Percentiles rank a stretch among this genome's conserved stretches.
These are phyloP conservation scores for Apistogramma diplotaenia DNA, from an alignment of 2,113 vertebrate species.

Conservation along the genomic window DNA sequence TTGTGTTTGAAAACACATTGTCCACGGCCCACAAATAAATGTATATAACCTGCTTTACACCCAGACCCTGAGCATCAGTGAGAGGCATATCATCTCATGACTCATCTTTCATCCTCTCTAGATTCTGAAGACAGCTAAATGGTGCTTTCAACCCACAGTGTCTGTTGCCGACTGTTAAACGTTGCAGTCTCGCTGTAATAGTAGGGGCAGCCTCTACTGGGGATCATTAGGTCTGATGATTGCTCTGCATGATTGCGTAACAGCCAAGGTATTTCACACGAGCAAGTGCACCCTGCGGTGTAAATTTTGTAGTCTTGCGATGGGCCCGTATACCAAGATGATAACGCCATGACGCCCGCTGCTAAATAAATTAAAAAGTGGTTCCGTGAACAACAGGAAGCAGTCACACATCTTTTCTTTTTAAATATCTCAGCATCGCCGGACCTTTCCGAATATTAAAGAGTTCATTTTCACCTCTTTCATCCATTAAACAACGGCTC, in stretches of 20 bases:
- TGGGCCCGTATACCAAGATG: slow-evolving; percentile 16
- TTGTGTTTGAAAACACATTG: not conserved
- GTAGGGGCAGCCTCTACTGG: slow-evolving; percentile 51
- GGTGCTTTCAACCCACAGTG: slow-evolving; percentile 48
- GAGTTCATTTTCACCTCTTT: slow-evolving; percentile 4
- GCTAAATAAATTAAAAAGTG: slow-evolving; percentile 61
- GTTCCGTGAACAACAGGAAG: slow-evolving; percentile 36
- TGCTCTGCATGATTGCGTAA: slow-evolving; percentile 62
- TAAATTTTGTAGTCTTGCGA: slow-evolving; percentile 18
- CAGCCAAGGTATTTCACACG: slow-evolving; percentile 53
- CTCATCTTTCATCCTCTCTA: slow-evolving; percentile 51
- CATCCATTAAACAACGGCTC: slow-evolving; percentile 12
- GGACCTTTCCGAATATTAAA: not conserved
- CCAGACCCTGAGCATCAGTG: slow-evolving; percentile 2
- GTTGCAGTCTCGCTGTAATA: slow-evolving; percentile 53
- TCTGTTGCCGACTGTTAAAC: slow-evolving; percentile 56
- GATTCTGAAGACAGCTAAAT: slow-evolving; percentile 42
- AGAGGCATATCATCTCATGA: slow-evolving; percentile 37
- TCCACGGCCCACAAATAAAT: slow-evolving; percentile 7
- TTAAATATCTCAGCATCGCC: slow-evolving; percentile 3
- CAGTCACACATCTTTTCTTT: slow-evolving; percentile 38
- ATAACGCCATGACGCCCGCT: slow-evolving; percentile 20
- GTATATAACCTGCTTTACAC: slow-evolving; percentile 2
- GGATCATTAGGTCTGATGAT: slow-evolving; percentile 65
- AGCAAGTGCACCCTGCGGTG: slow-evolving; percentile 47